phyloP scores from a whole-genome alignment of 2,797 vertebrate genomes.

The Taeniopygia guttata region DNA sequence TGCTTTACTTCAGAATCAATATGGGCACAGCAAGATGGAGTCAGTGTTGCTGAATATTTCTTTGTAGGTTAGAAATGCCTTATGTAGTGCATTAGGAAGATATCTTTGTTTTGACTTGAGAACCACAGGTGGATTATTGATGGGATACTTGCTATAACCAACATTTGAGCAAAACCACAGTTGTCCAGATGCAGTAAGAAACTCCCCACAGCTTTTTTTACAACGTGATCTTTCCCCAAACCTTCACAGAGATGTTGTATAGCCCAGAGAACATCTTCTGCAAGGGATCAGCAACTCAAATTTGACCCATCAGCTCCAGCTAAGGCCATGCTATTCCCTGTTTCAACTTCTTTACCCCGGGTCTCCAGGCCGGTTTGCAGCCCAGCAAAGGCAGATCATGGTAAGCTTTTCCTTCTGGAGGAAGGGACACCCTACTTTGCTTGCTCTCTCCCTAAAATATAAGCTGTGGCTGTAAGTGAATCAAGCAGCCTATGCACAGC shows the following conservation, averaged over 20 bases:
- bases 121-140: neutral
- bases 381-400: neutral
- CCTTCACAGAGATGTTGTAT: neutral
- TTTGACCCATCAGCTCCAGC: neutral
- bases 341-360: neutral
- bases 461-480: neutral
- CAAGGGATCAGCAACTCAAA: neutral
- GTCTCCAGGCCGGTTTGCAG: neutral
- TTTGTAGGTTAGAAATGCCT: neutral
- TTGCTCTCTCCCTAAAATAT: neutral
- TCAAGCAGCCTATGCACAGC: accelerated
- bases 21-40: neutral
- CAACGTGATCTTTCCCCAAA: accelerated
- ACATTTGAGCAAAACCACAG: neutral
- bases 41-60: neutral
- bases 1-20: neutral
- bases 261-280: neutral
- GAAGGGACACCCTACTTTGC: neutral
- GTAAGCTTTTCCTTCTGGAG: neutral
- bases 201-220: neutral
- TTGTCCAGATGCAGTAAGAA: neutral
- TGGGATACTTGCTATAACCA: neutral
- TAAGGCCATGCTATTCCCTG: neutral
- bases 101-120: neutral
- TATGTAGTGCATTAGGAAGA: neutral